Conservation (phyloP, 2,888 invertebrate species). For the Camponotus fellah region DNA sequence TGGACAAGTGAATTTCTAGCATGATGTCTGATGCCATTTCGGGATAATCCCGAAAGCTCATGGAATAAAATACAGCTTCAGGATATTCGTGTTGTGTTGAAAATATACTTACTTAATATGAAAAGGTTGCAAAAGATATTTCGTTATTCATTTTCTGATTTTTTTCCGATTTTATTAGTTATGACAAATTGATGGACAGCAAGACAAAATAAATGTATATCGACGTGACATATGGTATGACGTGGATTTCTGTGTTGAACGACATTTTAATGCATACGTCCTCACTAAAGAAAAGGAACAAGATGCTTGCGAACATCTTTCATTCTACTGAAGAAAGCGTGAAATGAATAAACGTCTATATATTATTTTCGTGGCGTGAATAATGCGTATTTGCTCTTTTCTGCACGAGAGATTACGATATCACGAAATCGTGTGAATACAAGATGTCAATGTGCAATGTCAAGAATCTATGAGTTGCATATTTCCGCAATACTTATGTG, state of each 20-base stretch:
- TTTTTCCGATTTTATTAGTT: background rate
- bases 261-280: slow-evolving; percentile 45
- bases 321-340: slow-evolving; percentile 31
- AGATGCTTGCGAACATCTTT: slow-evolving; percentile 29
- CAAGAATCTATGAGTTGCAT: slow-evolving; percentile 27
- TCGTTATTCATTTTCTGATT: slow-evolving; percentile 16
- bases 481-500: slow-evolving; percentile 24
- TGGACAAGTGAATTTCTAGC: slow-evolving; percentile 35
- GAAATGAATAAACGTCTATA: slow-evolving; percentile 50
- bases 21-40: slow-evolving; percentile 36
- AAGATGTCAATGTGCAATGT: slow-evolving; percentile 45
- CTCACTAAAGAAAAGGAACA: slow-evolving; percentile 33
- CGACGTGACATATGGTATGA: slow-evolving; percentile 31
- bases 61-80: slow-evolving; percentile 9
- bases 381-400: slow-evolving; percentile 10
- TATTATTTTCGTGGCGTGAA: slow-evolving; percentile 42
- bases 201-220: slow-evolving; percentile 4
- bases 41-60: slow-evolving; percentile 31
- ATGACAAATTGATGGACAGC: slow-evolving; percentile 26
- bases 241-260: slow-evolving; percentile 35
- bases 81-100: background rate
- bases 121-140: slow-evolving; percentile 18
- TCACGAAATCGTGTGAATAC: slow-evolving; percentile 28
- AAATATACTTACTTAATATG: slow-evolving; percentile 50
- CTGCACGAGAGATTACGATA: slow-evolving; percentile 22